phyloP scores from a whole-genome alignment of 2,797 vertebrate species.

The Smutsia temminckii region DNA sequence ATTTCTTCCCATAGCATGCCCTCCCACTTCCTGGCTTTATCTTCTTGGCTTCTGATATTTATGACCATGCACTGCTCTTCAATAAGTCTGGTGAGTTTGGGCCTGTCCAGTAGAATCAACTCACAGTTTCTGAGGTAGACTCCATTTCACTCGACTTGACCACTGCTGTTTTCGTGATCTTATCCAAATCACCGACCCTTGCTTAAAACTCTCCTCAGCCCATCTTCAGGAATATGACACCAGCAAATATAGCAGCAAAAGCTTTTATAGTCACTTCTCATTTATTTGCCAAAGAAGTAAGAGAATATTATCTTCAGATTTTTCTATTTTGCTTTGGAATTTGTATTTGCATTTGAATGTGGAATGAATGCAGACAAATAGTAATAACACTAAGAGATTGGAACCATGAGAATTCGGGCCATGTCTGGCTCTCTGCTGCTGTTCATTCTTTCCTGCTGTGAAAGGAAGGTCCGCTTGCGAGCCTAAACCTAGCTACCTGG shows the following conservation, averaged over 20 bases:
- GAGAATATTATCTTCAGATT: neutral
- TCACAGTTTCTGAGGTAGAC: neutral
- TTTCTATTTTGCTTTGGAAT: constrained; percentile 5
- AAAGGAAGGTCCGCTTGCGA: neutral
- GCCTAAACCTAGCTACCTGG: neutral
- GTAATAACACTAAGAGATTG: neutral
- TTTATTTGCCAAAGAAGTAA: neutral
- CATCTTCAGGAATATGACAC: neutral
- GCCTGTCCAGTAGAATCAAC: neutral
- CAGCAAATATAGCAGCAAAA: neutral
- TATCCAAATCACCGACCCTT: neutral
- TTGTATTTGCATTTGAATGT: neutral
- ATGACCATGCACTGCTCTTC: constrained; percentile 91
- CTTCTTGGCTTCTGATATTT: constrained; percentile 94
- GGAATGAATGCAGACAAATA: neutral
- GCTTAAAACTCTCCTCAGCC: neutral
- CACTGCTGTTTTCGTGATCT: neutral
- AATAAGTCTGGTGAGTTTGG: constrained; percentile 92
- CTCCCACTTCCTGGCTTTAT: constrained; percentile 96
- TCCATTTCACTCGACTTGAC: neutral
- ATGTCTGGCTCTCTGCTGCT: neutral
- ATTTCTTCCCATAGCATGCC: constrained; percentile 88
- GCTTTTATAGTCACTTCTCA: neutral
- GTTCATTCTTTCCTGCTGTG: neutral
- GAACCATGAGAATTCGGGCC: neutral